Evolutionary conservation across 30 jellyfish, hydroid and myxozoan genomes (phyloP).

Genomic region (Sanderia malayensis): DNA sequence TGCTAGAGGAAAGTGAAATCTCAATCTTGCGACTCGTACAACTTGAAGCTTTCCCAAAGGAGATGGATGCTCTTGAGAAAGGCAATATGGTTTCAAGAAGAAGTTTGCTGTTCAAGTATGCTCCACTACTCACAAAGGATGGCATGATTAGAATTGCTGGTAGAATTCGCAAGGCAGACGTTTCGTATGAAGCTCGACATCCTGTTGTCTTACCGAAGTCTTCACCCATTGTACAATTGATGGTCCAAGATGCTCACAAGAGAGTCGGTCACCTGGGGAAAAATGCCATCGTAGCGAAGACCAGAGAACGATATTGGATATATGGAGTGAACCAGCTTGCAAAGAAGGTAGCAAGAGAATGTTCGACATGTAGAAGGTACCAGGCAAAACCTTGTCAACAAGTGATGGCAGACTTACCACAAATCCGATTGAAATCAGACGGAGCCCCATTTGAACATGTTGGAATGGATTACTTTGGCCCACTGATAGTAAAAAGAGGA

Average conservation of each 20-base stretch:
- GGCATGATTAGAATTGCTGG: slow-evolving; percentile 21
- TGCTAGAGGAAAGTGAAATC: slow-evolving; percentile 13
- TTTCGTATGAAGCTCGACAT: slow-evolving; percentile 44
- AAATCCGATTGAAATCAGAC: slow-evolving; percentile 17
- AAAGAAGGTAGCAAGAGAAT: too few species aligned
- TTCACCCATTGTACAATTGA: too few species aligned
- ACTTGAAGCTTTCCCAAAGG: slow-evolving; percentile 28
- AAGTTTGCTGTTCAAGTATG: slow-evolving; percentile 40
- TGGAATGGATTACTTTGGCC: slow-evolving; percentile 2
- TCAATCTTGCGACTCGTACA: slow-evolving; percentile 29
- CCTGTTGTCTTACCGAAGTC: slow-evolving; percentile 46
- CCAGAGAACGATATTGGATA: too few species aligned
- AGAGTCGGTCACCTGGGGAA: too few species aligned
- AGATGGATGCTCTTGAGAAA: slow-evolving; percentile 34
- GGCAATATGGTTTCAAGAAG: slow-evolving; percentile 47
- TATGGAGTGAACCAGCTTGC: too few species aligned
- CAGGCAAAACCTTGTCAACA: too few species aligned
- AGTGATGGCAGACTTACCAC: too few species aligned
- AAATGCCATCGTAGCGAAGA: too few species aligned
- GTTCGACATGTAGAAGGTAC: too few species aligned
- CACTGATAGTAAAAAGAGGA: neutral
- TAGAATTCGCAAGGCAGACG: slow-evolving; percentile 1
- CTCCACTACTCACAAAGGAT: slow-evolving; percentile 40
- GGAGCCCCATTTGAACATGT: slow-evolving; percentile 43
- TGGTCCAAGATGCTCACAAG: too few species aligned